Evolutionary conservation across 2,113 vertebrate genomes (phyloP).

Genomic region (Rhinichthys klamathensis): DNA sequence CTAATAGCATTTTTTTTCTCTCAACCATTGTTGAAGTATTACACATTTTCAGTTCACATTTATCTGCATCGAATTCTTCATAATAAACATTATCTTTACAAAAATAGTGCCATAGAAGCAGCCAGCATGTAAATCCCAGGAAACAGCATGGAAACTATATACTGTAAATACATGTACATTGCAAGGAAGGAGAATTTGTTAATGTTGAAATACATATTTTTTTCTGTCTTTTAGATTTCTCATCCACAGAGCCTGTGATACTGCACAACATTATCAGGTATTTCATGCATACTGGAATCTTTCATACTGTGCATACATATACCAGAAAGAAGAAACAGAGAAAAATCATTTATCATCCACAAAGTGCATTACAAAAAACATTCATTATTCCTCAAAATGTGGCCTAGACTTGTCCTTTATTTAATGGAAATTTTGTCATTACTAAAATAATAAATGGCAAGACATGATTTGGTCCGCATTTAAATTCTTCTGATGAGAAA

Average conservation of each 20-base stretch:
- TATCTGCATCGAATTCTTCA: neutral
- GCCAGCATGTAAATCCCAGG: neutral
- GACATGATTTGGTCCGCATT: neutral
- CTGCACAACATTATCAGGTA: neutral
- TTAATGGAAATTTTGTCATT: constrained; percentile 13
- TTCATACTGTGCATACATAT: neutral
- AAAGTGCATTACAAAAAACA: neutral
- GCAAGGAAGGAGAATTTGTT: no score
- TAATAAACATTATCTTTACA: neutral
- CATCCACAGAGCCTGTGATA: neutral
- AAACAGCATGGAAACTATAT: no score
- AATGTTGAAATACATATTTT: neutral
- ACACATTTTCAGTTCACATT: neutral
- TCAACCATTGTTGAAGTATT: neutral
- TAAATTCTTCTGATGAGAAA: neutral
- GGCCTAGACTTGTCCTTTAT: neutral
- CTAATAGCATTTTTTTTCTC: no score
- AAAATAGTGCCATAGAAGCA: neutral
- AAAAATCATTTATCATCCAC: neutral
- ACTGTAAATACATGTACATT: no score
- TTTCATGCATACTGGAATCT: neutral
- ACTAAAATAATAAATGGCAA: neutral
- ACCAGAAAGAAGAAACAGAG: neutral
- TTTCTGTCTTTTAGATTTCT: neutral
- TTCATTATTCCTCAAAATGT: neutral